A percentile compares a stretch with the other conserved stretches of the same genome.
phyloP scores from a whole-genome alignment of 2,797 vertebrate species.

The Ptychobarbus kaznakovi region DNA sequence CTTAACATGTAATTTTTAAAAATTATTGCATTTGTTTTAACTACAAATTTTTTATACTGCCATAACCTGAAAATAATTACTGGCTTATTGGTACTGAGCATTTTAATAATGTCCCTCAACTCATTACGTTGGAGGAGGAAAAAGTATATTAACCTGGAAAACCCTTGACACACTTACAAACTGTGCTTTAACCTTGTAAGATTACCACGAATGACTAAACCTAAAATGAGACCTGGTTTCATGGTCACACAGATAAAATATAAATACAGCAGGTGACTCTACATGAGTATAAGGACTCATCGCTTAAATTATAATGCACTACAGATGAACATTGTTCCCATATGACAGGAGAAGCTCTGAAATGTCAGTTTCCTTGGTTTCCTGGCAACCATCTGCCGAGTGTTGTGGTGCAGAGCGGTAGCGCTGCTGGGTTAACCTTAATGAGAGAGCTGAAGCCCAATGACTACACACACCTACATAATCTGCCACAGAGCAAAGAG shows the following conservation, averaged over 20 bases:
- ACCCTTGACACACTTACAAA: neutral
- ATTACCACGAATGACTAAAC: neutral
- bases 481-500: constrained; percentile 35
- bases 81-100: neutral
- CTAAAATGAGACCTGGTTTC: neutral
- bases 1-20: neutral
- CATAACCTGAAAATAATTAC: neutral
- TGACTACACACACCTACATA: constrained; percentile 49
- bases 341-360: constrained; percentile 55
- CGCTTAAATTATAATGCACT: constrained; percentile 15
- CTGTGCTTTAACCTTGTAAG: neutral
- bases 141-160: neutral
- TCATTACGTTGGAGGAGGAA: neutral
- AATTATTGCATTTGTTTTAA: neutral
- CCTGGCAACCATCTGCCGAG: constrained; percentile 62
- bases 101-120: neutral
- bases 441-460: constrained; percentile 49
- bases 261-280: constrained; percentile 4
- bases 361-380: constrained; percentile 61
- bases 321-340: constrained; percentile 47
- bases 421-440: constrained; percentile 57
- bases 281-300: neutral
- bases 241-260: constrained; percentile 12
- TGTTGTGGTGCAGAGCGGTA: constrained; percentile 43
- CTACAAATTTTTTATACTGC: neutral